Percentiles rank a stretch among this genome's conserved stretches.
These are phyloP conservation scores for Cervus canadensis DNA, from an alignment of 2,113 vertebrate genomes.

Conservation along the genomic window DNA sequence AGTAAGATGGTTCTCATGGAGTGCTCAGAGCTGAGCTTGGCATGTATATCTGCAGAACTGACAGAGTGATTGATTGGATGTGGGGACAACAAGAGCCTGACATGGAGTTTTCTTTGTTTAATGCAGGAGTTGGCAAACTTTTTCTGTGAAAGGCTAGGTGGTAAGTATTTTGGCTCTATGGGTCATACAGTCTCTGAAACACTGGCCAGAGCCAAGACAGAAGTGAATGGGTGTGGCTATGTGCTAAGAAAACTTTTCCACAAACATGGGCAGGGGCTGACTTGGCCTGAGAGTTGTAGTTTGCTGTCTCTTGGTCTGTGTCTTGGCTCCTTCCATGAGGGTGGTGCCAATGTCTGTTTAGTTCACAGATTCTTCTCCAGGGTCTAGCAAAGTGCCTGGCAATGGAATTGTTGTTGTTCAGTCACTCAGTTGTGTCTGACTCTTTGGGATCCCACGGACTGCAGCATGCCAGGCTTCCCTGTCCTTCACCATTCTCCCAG, in stretches of 20 bases:
- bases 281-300: not conserved
- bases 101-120: not conserved
- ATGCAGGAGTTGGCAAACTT: not conserved
- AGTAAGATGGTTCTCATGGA: not conserved
- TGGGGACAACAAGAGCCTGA: not conserved
- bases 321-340: not conserved
- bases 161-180: not conserved
- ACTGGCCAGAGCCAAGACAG: not conserved
- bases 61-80: not conserved
- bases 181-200: not conserved
- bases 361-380: not conserved
- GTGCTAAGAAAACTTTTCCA: not conserved
- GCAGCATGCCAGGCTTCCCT: not conserved
- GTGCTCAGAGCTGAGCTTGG: not conserved
- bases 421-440: not conserved
- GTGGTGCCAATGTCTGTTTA: not conserved
- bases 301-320: not conserved
- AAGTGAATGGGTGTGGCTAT: not conserved
- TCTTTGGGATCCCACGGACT: not conserved
- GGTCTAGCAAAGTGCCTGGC: not conserved
- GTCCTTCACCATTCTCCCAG: not conserved
- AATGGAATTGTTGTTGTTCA: not conserved
- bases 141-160: not conserved
- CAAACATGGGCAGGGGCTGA: not conserved
- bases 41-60: not conserved